Conservation (phyloP, 2,888 invertebrate species). For the Hyposoter didymator region DNA sequence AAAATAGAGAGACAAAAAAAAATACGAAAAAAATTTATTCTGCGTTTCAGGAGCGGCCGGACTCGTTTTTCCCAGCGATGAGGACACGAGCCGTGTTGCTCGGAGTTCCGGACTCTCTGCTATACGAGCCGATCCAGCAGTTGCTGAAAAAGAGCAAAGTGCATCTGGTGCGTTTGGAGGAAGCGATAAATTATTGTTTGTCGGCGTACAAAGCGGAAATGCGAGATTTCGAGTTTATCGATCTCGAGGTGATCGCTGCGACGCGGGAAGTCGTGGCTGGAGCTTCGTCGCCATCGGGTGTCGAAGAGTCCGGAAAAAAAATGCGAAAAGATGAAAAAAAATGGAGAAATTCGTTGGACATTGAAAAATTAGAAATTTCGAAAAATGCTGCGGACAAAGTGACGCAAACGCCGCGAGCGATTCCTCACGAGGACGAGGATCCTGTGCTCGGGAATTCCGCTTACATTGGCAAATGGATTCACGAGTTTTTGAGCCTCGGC, state of each 20-base stretch:
- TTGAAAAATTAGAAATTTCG: conserved; percentile 77
- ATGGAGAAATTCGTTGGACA: conserved; percentile 72
- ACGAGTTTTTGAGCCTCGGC: conserved; percentile 86
- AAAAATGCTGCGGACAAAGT: conserved; percentile 82
- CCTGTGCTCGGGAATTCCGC: conserved; percentile 84
- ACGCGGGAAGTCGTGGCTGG: conserved; percentile 65
- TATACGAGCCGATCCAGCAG: conserved; percentile 83
- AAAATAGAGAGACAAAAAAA: neutral
- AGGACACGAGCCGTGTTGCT: conserved; percentile 84
- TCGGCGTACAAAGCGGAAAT: conserved; percentile 86
- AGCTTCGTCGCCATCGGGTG: conserved; percentile 83
- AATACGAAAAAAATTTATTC: neutral
- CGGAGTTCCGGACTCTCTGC: conserved; percentile 82
- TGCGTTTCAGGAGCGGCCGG: conserved; percentile 73
- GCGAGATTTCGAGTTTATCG: conserved; percentile 85
- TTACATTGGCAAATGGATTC: conserved; percentile 86
- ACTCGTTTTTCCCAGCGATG: conserved; percentile 83
- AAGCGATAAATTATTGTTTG: conserved; percentile 87
- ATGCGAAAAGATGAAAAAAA: conserved; percentile 80
- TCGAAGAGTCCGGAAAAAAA: conserved; percentile 77
- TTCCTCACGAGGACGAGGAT: conserved; percentile 86
- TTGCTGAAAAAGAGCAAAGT: conserved; percentile 84
- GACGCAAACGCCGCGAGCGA: conserved; percentile 87
- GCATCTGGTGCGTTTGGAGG: conserved; percentile 84
- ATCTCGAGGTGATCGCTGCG: conserved; percentile 75